Conservation (phyloP, 2,888 invertebrate genomes). For the Eretmocerus hayati region DNA sequence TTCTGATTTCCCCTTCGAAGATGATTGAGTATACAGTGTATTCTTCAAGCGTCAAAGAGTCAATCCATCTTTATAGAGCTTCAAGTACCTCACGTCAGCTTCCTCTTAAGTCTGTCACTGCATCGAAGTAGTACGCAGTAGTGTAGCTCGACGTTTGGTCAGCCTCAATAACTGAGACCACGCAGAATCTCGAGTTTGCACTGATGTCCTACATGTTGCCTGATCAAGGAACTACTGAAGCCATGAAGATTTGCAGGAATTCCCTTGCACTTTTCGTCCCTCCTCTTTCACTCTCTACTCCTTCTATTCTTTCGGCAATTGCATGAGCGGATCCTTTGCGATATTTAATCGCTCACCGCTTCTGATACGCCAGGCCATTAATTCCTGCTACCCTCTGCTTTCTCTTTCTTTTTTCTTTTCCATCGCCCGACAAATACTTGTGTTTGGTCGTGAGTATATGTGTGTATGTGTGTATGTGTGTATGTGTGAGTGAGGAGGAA, state of each 20-base stretch:
- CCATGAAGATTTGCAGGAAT: too few species aligned
- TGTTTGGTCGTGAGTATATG: too few species aligned
- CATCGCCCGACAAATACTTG: too few species aligned
- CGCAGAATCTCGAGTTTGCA: too few species aligned
- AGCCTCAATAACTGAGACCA: constrained; percentile 29
- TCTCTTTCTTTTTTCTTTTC: constrained; percentile 4
- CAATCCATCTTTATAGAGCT: constrained; percentile 11
- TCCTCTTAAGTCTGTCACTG: not conserved
- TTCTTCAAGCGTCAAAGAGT: constrained; percentile 13
- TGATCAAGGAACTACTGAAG: too few species aligned
- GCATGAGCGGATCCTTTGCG: constrained; percentile 24
- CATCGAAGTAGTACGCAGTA: not conserved
- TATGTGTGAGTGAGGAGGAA: not conserved
- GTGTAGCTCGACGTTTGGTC: not conserved
- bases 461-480: not conserved
- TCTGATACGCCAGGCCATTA: constrained; percentile 38
- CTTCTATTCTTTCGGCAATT: not conserved
- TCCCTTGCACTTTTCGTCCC: too few species aligned
- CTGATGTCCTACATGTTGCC: too few species aligned
- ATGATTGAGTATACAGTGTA: not conserved
- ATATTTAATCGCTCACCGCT: constrained; percentile 37
- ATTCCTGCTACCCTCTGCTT: constrained; percentile 31
- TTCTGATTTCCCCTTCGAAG: not conserved
- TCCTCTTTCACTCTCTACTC: constrained; percentile 20
- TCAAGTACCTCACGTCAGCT: too few species aligned